Evolutionary conservation across 2,797 vertebrate species (phyloP), one percentile per base, ranked within the genome.

Genomic region (Capromys pilorides): DNA sequence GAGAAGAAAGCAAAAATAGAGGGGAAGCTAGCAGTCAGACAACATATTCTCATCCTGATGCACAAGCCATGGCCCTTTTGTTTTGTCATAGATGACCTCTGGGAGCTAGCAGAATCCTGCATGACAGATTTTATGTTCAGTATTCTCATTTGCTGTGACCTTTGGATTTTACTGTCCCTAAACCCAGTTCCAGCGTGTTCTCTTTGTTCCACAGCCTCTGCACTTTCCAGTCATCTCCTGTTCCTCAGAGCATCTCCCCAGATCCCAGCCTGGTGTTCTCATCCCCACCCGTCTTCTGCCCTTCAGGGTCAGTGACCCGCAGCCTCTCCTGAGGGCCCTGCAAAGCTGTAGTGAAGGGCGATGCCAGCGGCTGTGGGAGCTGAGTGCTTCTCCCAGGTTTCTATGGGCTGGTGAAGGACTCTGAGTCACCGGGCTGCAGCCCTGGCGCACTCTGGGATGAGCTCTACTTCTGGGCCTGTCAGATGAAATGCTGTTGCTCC

Each of bases 381-480:
- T 22, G 49, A 75, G 36, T 64, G 45, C 75, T 79, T 69, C 33
- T 31, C 78, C 2, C 0, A 18, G 61, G 4, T 87, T 89, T 94
- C 69, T 69, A 4, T 6, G 78, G 73, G 54, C 69, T 33, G 73
- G 69, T 77, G 86, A 88, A 95, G 93, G 93, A 91, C 90, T 94
- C 24, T 0, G 82, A 87, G 69, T 80, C 83, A 19, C 62, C 91
- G 24, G 77, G 79, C 90, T 94, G 19, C 41, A 95, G 86, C 89
- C 91, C 81, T 49, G 71, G 92, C 28, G 26, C 24, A 62, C 94
- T 97, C 89, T 7, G 5, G 92, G 93, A 95, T 69, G 81, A 96
- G 96, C 88, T 92, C 95, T 97, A 96, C 97, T 97, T 97, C 96
- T 97, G 93, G 95, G 93, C 90, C 92, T 96, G 97, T 97, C 97